Evolutionary conservation across 2,113 vertebrate species (phyloP).

Genomic region (Indicator maculatus): DNA sequence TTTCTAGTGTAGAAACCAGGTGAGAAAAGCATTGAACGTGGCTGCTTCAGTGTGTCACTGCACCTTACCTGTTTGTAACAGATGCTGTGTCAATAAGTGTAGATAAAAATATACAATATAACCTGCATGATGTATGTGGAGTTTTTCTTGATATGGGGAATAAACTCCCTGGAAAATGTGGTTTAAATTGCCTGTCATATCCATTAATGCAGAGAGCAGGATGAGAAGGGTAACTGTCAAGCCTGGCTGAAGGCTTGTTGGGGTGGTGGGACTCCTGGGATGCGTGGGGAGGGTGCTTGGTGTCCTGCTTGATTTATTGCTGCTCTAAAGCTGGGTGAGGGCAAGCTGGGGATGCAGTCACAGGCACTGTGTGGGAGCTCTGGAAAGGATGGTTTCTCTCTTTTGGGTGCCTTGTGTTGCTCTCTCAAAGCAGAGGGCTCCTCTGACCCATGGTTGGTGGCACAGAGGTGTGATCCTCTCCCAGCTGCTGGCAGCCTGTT

Average conservation of each 20-base stretch:
- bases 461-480: neutral
- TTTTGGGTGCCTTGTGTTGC: rapidly evolving
- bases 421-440: neutral
- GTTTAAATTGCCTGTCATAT: neutral
- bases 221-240: neutral
- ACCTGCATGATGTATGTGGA: neutral
- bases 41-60: neutral
- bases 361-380: rapidly evolving
- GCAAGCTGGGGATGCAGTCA: neutral
- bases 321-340: neutral
- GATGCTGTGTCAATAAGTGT: neutral
- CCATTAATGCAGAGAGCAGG: neutral
- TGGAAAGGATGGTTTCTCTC: neutral
- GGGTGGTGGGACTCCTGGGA: neutral
- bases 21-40: neutral
- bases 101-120: neutral
- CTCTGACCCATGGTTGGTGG: neutral
- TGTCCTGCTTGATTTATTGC: neutral
- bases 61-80: neutral
- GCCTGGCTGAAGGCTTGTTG: neutral
- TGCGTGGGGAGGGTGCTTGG: neutral
- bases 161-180: neutral
- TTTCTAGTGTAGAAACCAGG: neutral
- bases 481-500: neutral
- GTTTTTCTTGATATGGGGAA: neutral